phyloP scores from a whole-genome alignment of 1,140 invertebrate genomes.

The Heliconius nattereri region DNA sequence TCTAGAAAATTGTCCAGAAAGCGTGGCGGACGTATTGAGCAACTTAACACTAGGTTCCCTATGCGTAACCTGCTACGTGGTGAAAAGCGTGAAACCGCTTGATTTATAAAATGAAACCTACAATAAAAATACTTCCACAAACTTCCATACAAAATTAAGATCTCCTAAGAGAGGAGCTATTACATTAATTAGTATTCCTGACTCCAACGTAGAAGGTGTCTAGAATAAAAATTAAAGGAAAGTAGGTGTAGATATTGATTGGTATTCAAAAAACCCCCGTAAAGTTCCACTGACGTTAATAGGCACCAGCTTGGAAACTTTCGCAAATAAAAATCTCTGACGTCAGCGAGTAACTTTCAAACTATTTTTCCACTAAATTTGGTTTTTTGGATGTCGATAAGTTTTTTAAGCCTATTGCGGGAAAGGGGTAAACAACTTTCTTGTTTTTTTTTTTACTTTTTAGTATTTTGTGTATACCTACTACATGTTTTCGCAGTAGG shows the following conservation, averaged over 20 bases:
- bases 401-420: slow-evolving; percentile 4
- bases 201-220: neutral
- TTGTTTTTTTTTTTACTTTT: neutral
- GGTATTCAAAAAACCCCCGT: slow-evolving; percentile 20
- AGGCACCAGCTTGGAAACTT: slow-evolving; percentile 13
- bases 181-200: slow-evolving; percentile 21
- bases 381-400: slow-evolving; percentile 1
- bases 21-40: no score
- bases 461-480: neutral
- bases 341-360: neutral
- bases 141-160: neutral
- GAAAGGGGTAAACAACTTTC: neutral
- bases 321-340: slow-evolving; percentile 17
- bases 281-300: slow-evolving; percentile 25
- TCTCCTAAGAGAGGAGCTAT: neutral
- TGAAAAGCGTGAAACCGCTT: neutral
- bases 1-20: no score
- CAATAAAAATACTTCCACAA: neutral
- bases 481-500: no score
- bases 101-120: neutral
- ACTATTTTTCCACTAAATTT: slow-evolving; percentile 11
- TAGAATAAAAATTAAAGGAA: slow-evolving; percentile 3
- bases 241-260: neutral
- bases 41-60: neutral
- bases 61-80: neutral